phyloP scores from a whole-genome alignment of 2,888 invertebrate species.

The Sarcophaga variegata region DNA sequence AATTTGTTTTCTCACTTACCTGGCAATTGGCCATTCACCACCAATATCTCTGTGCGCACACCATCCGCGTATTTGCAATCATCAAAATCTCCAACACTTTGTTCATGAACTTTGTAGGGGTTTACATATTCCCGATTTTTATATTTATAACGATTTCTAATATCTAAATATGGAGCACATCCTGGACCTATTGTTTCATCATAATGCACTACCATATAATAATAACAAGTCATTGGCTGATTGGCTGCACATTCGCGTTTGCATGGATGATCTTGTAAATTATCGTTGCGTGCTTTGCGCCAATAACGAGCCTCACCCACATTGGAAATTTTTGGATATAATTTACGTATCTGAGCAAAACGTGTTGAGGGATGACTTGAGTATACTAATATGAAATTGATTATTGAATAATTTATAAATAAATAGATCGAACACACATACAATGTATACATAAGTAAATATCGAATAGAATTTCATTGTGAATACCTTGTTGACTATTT shows the following conservation, averaged over 20 bases:
- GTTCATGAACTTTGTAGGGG: constrained; percentile 61
- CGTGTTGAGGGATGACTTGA: constrained; percentile 37
- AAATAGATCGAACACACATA: background rate
- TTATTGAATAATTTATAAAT: background rate
- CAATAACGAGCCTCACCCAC: constrained; percentile 73
- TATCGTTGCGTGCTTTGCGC: constrained; percentile 73
- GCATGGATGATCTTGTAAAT: constrained; percentile 76
- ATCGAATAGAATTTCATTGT: background rate
- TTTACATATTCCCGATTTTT: constrained; percentile 75
- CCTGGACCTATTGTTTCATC: constrained; percentile 78
- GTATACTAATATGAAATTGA: constrained; percentile 27
- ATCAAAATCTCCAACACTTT: constrained; percentile 63
- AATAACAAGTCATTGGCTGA: constrained; percentile 78
- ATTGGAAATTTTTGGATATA: constrained; percentile 73
- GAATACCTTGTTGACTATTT: constrained; percentile 65
- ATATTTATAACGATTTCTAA: constrained; percentile 73
- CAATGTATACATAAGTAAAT: background rate
- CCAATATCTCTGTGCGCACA: constrained; percentile 74
- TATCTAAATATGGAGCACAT: constrained; percentile 75
- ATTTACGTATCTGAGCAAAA: constrained; percentile 74
- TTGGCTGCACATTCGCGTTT: constrained; percentile 75
- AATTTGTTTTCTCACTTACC: constrained; percentile 68
- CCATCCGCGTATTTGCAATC: constrained; percentile 79
- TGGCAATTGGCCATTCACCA: constrained; percentile 76
- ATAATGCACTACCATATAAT: constrained; percentile 78